These are phyloP conservation scores for Stictocephala bisonia DNA, from an alignment of 2,888 invertebrate genomes.

Conservation along the genomic window DNA sequence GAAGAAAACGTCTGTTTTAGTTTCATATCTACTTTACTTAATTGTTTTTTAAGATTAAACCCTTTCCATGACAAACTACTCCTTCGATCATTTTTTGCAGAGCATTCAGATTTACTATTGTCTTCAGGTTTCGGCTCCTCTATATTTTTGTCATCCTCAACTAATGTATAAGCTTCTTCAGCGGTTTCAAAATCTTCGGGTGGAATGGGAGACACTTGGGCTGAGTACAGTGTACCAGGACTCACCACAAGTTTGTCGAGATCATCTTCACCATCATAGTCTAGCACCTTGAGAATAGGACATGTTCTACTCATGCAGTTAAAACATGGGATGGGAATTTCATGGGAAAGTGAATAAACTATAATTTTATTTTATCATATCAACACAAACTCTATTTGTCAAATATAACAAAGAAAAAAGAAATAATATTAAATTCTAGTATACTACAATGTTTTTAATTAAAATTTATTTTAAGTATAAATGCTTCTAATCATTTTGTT, in stretches of 20 bases:
- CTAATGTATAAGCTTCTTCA: slow-evolving; percentile 54
- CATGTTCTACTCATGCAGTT: slow-evolving; percentile 32
- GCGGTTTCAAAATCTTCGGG: slow-evolving; percentile 56
- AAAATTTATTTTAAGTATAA: too few relatives aligned
- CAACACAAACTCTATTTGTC: too few relatives aligned
- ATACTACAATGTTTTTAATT: too few relatives aligned
- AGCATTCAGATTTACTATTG: slow-evolving; percentile 7
- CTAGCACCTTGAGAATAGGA: slow-evolving; percentile 55
- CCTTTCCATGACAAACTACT: slow-evolving; percentile 72
- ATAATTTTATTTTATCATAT: too few relatives aligned
- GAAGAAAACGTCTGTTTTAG: slow-evolving; percentile 73
- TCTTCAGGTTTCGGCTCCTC: slow-evolving; percentile 46
- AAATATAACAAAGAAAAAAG: too few relatives aligned
- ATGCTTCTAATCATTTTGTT: too few relatives aligned
- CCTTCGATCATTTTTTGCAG: slow-evolving; percentile 35
- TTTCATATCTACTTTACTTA: slow-evolving; percentile 82
- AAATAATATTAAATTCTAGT: too few relatives aligned
- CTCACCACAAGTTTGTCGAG: slow-evolving; percentile 49
- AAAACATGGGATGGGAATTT: background rate
- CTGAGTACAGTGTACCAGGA: slow-evolving; percentile 47
- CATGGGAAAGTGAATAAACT: too few relatives aligned
- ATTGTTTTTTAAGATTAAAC: slow-evolving; percentile 83
- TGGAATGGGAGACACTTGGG: slow-evolving; percentile 52
- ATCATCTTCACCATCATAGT: slow-evolving; percentile 52
- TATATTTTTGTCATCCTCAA: background rate